Evolutionary conservation across 2,113 vertebrate genomes (phyloP).

Genomic region (Labeo rohita): DNA sequence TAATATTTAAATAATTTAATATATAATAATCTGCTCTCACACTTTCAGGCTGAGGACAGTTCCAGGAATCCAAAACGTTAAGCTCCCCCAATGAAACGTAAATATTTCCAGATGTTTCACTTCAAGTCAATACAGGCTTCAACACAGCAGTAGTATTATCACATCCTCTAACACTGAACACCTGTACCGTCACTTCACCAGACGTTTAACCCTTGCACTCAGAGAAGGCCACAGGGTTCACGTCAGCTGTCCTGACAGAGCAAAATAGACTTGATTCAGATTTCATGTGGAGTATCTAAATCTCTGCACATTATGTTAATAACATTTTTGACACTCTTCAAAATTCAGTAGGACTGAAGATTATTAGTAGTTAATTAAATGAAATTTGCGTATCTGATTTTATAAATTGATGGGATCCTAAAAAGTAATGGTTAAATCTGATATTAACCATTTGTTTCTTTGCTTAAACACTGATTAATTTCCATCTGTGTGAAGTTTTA

Average conservation of each 20-base stretch:
- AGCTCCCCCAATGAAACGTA: conserved; percentile 55
- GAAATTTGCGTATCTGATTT: neutral
- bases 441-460: neutral
- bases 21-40: neutral
- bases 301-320: neutral
- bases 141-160: conserved; percentile 24
- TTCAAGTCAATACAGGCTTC: neutral
- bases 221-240: neutral
- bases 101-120: conserved; percentile 68
- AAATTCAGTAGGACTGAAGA: neutral
- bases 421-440: neutral
- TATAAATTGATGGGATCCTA: neutral
- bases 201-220: conserved; percentile 9
- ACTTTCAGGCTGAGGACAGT: neutral
- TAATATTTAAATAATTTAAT: neutral
- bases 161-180: neutral
- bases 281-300: neutral
- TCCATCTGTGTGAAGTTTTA: conserved; percentile 11
- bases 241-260: neutral
- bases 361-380: neutral
- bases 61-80: neutral
- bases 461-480: neutral
- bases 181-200: neutral
- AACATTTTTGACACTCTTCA: neutral
- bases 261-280: neutral